Base-by-base conservation (phyloP, 2,888 invertebrate genomes). In the Clostera curtula region DNA sequence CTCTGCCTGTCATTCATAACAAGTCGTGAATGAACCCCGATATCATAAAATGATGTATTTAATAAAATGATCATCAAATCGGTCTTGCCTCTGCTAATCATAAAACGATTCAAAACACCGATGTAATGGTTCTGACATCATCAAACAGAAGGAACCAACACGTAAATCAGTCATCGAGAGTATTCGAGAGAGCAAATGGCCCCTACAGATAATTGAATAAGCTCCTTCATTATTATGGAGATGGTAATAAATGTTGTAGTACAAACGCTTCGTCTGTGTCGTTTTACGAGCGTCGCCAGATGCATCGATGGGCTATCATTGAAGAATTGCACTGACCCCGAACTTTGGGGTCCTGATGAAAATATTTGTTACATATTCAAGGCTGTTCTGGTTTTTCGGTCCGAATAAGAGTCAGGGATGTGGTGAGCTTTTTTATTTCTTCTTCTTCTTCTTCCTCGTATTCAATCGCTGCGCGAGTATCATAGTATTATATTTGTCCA, bases 151-250 rank as follows among this genome's bases (percentile, higher is more conserved):
- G 29, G 33, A 43, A 34, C 45, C 34, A 39, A 38, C 31, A 49
- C 53, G 58, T 70, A 76, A 75, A 74, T 76, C 72, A 71, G 59
- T 74, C 73, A 59, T n/a, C n/a, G n/a, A n/a, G n/a, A n/a, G n/a
- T n/a, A 64, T 68, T 53, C 32, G 56, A 58, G 65, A 70, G 72
- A n/a, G n/a, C n/a, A n/a, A 69, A 72, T 62, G 58, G 57, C 73
- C 73, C 75, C 67, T 72, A 75, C 65, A 65, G 67, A 70, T 79
- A 72, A 77, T 79, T 76, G 69, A 76, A 77, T 79, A 77, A 74
- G 76, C 73, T 74, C 73, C 67, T 76, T 76, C 75, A 75, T 77
- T 74, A 75, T 64, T 62, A 60, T 59, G 57, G 48, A 61, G n/a
- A n/a, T n/a, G n/a, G 61, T 59, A 66, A 70, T 79, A 75, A 76